Evolutionary conservation across 2,113 vertebrate genomes (phyloP), one percentile per base, ranked within the genome.

Genomic region (Nyctibius bracteatus): DNA sequence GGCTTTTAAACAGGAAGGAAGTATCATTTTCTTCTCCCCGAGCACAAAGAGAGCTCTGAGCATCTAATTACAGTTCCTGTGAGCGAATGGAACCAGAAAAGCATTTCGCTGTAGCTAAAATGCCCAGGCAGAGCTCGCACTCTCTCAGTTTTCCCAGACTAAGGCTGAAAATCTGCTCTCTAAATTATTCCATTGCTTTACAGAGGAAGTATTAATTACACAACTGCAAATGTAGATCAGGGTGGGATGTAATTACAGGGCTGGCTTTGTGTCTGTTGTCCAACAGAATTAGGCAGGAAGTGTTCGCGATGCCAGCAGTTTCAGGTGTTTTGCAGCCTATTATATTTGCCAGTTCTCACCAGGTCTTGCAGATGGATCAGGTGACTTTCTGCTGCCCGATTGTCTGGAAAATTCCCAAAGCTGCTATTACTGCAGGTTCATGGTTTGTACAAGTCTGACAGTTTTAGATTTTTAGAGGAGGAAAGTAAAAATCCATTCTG

Each of bases 161-260:
- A 93, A 95, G 90, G 94, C 87, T 97, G 96, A 97, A 97, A 97
- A 98, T 94, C 98, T 92, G 93, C 92, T 98, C 90, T 97, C 97
- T 98, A 98, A 98, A 98, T 98, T 98, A 98, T 98, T 97, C 98
- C 94, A 91, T 96, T 98, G 91, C 98, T 97, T 97, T 97, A 96
- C 86, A 97, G 98, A 98, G 98, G 98, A 98, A 98, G 98, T 98
- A 98, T 98, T 98, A 98, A 98, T 98, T 98, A 98, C 98, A 98
- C 4, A 97, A 95, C 97, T 98, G 97, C 92, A 97, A 98, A 98
- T 97, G 97, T 96, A 98, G 98, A 98, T 98, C 79, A 88, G 96
- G 81, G 93, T 97, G 96, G 98, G 98, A 98, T 98, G 97, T 98
- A 98, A 98, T 98, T 98, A 98, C 98, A 98, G 98, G 98, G 97